These are phyloP conservation scores for Microctenopoma steveboyesi DNA, from an alignment of 2,797 vertebrate species.

Conservation along the genomic window DNA sequence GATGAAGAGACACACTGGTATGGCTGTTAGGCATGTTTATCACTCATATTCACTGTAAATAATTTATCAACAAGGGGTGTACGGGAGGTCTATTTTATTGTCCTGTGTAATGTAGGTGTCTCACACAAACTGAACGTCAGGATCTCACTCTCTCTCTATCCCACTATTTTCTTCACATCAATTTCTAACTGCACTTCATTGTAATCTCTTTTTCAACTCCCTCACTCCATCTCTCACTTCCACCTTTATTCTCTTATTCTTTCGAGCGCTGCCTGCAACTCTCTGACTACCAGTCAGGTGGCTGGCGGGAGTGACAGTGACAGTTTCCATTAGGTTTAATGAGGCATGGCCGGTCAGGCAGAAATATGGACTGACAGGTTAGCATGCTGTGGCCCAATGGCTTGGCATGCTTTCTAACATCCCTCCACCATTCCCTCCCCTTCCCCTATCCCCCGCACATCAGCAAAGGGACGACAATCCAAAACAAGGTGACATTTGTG, in stretches of 20 bases:
- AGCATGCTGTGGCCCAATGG: conserved; percentile 73
- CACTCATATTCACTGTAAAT: conserved; percentile 1
- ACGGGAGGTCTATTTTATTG: conserved; percentile 14
- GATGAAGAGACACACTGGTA: conserved; percentile 22
- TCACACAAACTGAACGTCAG: neutral
- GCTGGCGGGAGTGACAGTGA: conserved; percentile 66
- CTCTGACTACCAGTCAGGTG: conserved; percentile 52
- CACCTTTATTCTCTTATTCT: conserved; percentile 43
- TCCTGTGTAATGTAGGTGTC: conserved; percentile 1
- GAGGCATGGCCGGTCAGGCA: conserved; percentile 73
- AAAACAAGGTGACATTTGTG: conserved; percentile 70
- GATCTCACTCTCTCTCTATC: conserved; percentile 13
- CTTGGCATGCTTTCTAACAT: conserved; percentile 70
- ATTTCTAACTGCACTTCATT: conserved; percentile 25
- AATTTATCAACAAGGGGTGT: conserved; percentile 4
- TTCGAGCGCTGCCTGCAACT: conserved; percentile 30
- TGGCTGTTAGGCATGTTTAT: conserved; percentile 12
- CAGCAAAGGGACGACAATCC: conserved; percentile 42
- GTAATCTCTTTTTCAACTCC: conserved; percentile 49
- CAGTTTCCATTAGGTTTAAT: conserved; percentile 82
- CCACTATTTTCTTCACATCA: conserved; percentile 28
- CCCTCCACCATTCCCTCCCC: conserved; percentile 23
- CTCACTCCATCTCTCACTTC: conserved; percentile 2
- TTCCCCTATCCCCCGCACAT: conserved; percentile 36
- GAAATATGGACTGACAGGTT: conserved; percentile 79